phyloP scores from a whole-genome alignment of 2,888 invertebrate genomes.

The Ochropacha duplaris region DNA sequence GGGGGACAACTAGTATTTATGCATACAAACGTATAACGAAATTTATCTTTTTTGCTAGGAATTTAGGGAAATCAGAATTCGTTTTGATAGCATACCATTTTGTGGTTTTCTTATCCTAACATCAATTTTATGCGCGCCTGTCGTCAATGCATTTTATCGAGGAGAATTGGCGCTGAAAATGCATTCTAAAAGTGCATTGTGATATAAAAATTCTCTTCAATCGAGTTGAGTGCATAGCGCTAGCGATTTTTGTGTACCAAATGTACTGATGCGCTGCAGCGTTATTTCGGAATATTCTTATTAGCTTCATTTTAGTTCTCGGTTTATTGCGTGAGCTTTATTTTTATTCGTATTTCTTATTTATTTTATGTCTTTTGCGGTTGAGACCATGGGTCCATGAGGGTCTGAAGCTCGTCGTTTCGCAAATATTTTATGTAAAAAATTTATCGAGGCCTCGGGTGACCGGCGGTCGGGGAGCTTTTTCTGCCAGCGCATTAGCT shows the following conservation, averaged over 20 bases:
- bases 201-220: conserved; percentile 21
- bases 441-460: too few species aligned
- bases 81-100: background rate
- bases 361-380: too few species aligned
- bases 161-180: background rate
- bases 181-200: conserved; percentile 21
- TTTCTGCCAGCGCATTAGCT: too few species aligned
- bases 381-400: too few species aligned
- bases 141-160: background rate
- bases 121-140: background rate
- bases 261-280: conserved; percentile 8
- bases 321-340: background rate
- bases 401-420: too few species aligned
- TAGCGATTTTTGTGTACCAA: conserved; percentile 15
- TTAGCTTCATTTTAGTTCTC: background rate
- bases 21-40: too few species aligned
- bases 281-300: background rate
- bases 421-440: too few species aligned
- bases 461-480: too few species aligned
- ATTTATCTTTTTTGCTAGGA: too few species aligned
- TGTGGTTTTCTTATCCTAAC: background rate
- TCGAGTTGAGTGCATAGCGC: conserved; percentile 15
- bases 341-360: too few species aligned
- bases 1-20: too few species aligned
- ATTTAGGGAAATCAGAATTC: too few species aligned